Base-by-base conservation (phyloP, 1,140 invertebrate genomes). In the Ericerus pela region DNA sequence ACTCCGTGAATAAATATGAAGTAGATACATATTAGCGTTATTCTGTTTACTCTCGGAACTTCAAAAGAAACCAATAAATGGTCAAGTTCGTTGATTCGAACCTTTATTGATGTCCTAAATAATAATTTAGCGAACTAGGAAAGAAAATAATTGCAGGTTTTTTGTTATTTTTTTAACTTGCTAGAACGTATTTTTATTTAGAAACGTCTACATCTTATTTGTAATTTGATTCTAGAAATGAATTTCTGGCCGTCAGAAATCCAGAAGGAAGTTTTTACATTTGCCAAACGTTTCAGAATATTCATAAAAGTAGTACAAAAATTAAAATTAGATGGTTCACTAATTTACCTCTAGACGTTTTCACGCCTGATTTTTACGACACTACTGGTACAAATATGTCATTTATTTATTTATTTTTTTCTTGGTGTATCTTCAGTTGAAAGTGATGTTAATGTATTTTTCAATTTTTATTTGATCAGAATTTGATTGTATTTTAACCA, bases 251-350 rank as follows among this genome's bases (percentile, higher is more conserved):
- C 24, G 87, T 93, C 1, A 76, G 90, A 61, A 93, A 92, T 70
- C 81, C 84, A 2, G 80, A 87, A 71, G 86, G 85, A 38, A 80
- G 84, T 41, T 93, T 93, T 70, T 95, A 87, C 67, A 77, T 95
- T 36, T 95, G 90, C 68, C 87, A 91, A 70, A 79, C 87, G 3
- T 79, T 85, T 69, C 88, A 93, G 73, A 92, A 93, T 72, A 84
- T 95, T 54, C 91, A 88, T 68, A 85, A 84, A 67, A 79, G 79
- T 14, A 81, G 80, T 55, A 75, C 79, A 54, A 81, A 81, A 66
- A 89, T 93, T 64, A 82, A 82, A 64, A 92, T 94, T 64, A 79
- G 88, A 63, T 94, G 90, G 90, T 70, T 92, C 29, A 86, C 85
- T 3, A 81, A 84, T 70, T 80, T 83, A 33, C 56, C 56, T n/a